Evolutionary conservation across 2,888 invertebrate species (phyloP).

Genomic region (Colletes collaris): DNA sequence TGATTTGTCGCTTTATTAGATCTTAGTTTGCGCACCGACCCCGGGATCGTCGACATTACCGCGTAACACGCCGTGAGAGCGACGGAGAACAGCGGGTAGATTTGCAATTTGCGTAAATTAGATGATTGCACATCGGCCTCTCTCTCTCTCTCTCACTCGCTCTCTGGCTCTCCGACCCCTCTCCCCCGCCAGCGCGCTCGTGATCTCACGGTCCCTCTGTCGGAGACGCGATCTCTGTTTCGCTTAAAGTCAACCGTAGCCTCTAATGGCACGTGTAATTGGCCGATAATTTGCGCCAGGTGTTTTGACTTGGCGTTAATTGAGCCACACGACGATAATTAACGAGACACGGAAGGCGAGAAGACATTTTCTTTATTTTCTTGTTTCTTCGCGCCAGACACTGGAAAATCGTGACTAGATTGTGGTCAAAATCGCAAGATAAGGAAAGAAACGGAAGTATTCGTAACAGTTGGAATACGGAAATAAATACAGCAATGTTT

Average conservation of each 20-base stretch:
- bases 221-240: constrained; percentile 34
- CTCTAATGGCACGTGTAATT: constrained; percentile 79
- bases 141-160: constrained; percentile 23
- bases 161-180: neutral
- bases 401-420: neutral
- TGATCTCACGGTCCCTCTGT: constrained; percentile 5
- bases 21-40: constrained; percentile 77
- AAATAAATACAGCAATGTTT: too few species aligned
- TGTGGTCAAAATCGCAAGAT: too few species aligned
- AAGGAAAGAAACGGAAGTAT: too few species aligned
- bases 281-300: constrained; percentile 77
- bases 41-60: constrained; percentile 65
- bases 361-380: constrained; percentile 4
- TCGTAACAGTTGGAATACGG: too few species aligned
- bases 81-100: constrained; percentile 45
- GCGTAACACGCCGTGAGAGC: constrained; percentile 57
- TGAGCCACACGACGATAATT: constrained; percentile 51
- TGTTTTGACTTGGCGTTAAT: constrained; percentile 67
- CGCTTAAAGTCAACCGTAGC: constrained; percentile 29
- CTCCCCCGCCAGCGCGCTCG: neutral
- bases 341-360: constrained; percentile 42
- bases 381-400: too few species aligned
- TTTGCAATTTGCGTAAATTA: constrained; percentile 80
- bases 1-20: constrained; percentile 83
- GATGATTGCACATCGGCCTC: constrained; percentile 71